These are phyloP conservation scores for Hedya salicella DNA, from an alignment of 2,888 invertebrate genomes.

Conservation along the genomic window DNA sequence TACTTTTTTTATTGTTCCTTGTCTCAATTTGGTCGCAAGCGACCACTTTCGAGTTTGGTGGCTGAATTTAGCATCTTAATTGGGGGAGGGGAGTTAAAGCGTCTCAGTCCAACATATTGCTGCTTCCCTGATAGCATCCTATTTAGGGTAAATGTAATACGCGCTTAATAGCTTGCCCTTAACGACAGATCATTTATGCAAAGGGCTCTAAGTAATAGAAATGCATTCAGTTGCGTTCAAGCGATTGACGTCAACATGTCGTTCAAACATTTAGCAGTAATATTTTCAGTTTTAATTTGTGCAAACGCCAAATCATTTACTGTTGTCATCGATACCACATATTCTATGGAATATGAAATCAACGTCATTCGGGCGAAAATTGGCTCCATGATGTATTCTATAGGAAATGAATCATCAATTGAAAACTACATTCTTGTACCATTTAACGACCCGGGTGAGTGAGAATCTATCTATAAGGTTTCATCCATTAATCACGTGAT, in stretches of 20 bases:
- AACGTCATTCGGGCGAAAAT: conserved; percentile 49
- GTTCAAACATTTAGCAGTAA: conserved; percentile 10
- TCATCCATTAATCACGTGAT: background rate
- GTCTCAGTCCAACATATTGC: too few species aligned
- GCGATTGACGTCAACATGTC: conserved; percentile 18
- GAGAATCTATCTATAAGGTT: background rate
- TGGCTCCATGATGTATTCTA: background rate
- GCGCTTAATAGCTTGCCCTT: conserved; percentile 17
- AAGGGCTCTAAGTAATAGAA: background rate
- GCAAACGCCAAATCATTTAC: conserved; percentile 58
- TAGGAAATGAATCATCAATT: conserved; percentile 7
- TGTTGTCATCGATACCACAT: conserved; percentile 63
- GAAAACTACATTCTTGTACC: conserved; percentile 49
- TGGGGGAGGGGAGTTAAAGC: too few species aligned
- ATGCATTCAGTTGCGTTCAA: conserved; percentile 6
- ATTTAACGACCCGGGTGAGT: conserved; percentile 51
- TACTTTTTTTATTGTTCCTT: too few species aligned
- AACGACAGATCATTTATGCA: conserved; percentile 15
- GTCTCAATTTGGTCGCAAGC: too few species aligned
- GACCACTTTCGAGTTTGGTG: too few species aligned
- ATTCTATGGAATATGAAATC: conserved; percentile 62
- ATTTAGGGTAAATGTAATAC: too few species aligned
- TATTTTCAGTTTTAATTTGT: conserved; percentile 7
- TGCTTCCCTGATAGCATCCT: background rate
- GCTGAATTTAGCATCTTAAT: too few species aligned